Evolutionary conservation across 2,113 vertebrate species (phyloP).

Genomic region (Salminus brasiliensis): DNA sequence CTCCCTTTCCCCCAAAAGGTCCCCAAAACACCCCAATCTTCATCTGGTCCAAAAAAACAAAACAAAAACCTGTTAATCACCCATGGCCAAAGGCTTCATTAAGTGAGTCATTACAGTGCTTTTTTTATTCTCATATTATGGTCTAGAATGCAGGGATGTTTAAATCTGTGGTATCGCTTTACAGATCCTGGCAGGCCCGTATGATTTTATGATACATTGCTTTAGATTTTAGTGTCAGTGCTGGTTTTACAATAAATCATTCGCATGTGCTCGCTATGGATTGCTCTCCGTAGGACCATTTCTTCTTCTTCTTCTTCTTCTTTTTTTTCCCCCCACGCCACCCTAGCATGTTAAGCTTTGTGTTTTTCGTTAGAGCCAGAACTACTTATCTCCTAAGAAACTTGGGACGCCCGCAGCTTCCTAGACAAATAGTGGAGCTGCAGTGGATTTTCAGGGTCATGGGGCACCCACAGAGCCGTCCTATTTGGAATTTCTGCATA

Average conservation of each 20-base stretch:
- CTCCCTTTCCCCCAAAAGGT: conserved; percentile 62
- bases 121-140: conserved; percentile 52
- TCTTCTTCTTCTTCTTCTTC: neutral
- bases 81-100: conserved; percentile 65
- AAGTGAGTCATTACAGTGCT: conserved; percentile 65
- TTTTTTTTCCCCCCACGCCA: conserved; percentile 28
- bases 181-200: neutral
- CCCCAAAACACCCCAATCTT: conserved; percentile 78
- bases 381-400: conserved; percentile 56
- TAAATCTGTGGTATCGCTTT: neutral
- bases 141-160: neutral
- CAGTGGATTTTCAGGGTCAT: conserved; percentile 60
- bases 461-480: conserved; percentile 37
- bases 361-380: conserved; percentile 53
- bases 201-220: neutral
- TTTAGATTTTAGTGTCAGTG: no score
- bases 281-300: neutral
- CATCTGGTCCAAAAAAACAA: conserved; percentile 73
- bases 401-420: conserved; percentile 47
- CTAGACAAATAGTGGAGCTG: conserved; percentile 44
- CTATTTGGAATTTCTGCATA: conserved; percentile 52
- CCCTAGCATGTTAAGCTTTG: conserved; percentile 39
- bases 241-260: conserved; percentile 6
- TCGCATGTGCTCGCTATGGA: conserved; percentile 3
- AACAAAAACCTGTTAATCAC: conserved; percentile 65